Evolutionary conservation across 2,888 invertebrate genomes (phyloP).

Genomic region (Oligia fasciuncula): DNA sequence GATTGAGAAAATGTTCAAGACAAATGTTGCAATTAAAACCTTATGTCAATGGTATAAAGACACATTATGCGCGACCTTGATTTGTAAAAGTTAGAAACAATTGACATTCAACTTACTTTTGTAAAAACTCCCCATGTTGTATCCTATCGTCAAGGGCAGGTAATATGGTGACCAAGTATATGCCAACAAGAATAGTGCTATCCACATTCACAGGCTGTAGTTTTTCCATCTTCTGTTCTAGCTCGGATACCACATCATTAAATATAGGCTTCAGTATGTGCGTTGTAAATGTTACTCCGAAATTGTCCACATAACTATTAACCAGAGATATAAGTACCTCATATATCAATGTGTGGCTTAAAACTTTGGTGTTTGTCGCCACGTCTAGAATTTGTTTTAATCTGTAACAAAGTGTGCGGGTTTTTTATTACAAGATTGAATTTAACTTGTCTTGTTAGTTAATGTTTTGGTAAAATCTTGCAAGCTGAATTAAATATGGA

Average conservation of each 20-base stretch:
- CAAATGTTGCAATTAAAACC: not conserved
- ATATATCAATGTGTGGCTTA: conserved; percentile 80
- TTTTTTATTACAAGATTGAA: not conserved
- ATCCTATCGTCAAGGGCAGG: conserved; percentile 86
- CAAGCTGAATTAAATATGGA: too few relatives aligned
- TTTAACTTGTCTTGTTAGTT: not conserved
- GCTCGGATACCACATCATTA: conserved; percentile 88
- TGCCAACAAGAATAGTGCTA: conserved; percentile 90
- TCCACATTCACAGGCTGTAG: conserved; percentile 87
- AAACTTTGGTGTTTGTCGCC: conserved; percentile 76
- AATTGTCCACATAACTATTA: conserved; percentile 90
- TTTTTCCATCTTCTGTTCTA: conserved; percentile 91
- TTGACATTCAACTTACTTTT: conserved; percentile 84
- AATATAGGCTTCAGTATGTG: conserved; percentile 90
- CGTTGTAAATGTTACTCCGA: conserved; percentile 91
- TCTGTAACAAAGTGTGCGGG: conserved; percentile 74
- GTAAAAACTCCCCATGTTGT: conserved; percentile 89
- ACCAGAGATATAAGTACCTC: conserved; percentile 81
- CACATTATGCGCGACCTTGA: not conserved
- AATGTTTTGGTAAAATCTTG: not conserved
- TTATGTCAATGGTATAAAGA: not conserved
- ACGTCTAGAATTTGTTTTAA: conserved; percentile 83
- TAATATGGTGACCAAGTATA: conserved; percentile 90
- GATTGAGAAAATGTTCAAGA: not conserved
- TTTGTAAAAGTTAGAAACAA: not conserved